A percentile compares a stretch with the other conserved stretches of the same genome.
Conservation (phyloP, 2,888 invertebrate genomes). For the Germaria angustata region DNA sequence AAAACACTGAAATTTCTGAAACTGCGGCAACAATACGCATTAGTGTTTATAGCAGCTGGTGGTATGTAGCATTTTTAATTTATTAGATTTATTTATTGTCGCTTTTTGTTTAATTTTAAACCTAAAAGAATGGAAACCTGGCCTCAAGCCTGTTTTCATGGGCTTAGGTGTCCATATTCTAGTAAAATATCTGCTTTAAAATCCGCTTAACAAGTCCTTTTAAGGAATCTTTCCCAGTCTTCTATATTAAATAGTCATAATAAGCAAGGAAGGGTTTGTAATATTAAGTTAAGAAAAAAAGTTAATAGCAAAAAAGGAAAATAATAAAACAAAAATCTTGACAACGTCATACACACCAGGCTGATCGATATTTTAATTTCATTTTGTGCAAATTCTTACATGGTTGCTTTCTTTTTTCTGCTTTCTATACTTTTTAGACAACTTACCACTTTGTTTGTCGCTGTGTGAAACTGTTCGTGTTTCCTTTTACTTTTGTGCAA, state of each 20-base stretch:
- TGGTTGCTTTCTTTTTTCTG: constrained; percentile 24
- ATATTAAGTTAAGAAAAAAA: background rate
- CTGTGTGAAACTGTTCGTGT: constrained; percentile 8
- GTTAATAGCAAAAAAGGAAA: background rate
- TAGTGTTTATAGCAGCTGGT: no score
- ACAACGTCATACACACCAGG: constrained; percentile 17
- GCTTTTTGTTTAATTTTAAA: no score
- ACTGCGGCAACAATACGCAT: no score
- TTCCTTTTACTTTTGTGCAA: background rate
- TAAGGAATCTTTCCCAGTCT: no score
- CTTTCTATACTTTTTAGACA: constrained; percentile 32
- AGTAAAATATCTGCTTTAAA: no score
- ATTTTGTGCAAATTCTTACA: constrained; percentile 29
- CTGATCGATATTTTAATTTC: constrained; percentile 66
- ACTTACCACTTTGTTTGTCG: constrained; percentile 54
- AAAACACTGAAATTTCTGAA: no score
- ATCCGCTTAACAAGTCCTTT: no score
- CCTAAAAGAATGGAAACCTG: no score
- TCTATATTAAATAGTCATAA: background rate
- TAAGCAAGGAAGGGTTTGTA: background rate
- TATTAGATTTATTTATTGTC: no score
- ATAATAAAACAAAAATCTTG: constrained; percentile 27
- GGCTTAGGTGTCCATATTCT: no score
- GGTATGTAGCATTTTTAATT: no score
- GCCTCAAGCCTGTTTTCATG: no score